Base-by-base conservation (phyloP, 2,888 invertebrate genomes). In the Parochlus steinenii region DNA sequence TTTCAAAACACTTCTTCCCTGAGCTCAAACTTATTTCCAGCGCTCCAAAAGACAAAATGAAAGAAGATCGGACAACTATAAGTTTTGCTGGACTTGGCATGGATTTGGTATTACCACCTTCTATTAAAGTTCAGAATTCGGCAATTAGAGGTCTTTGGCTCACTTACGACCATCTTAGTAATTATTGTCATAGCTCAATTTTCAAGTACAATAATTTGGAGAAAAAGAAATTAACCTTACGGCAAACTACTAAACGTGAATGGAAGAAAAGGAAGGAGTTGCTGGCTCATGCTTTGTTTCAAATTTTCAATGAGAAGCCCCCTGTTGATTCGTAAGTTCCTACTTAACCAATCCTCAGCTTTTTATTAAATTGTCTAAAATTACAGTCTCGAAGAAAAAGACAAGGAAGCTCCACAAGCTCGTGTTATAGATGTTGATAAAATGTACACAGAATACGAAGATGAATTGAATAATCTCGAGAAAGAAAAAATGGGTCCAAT, bases 111-210 rank as follows among this genome's bases (percentile, higher is more conserved):
- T 48, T 66, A 33, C 68, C 68, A 1, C 46, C 50, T 4, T 48
- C 49, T 1, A 51, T 67, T 2, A 53, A 56, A 23, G 48, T 62
- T 6, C 55, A 56, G 31, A 56, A 52, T 26, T 54, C 59, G 16
- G 63, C 63, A 0, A 45, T 67, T 16, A 52, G 67, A 15, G 61
- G 56, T 2, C 52, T 67, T 41, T 66, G 66, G 54, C 43, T 64
- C 4, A 62, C 54, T 40, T 68, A 64, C 44, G 66, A 68, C 44
- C 67, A 68, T 45, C 54, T 64, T 26, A 67, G 65, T 42, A 65
- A 67, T 44, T 55, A 57, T 19, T 59, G 63, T 41, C 45, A 44
- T 11, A 58, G 34, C 28, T 14, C 28, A 5, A 27, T 28, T 11
- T 28, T 34, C 20, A 34, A 28, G 22, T 34, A 34, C 22, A 28